A percentile compares a stretch with the other conserved stretches of the same genome.
phyloP scores from a whole-genome alignment of 2,113 vertebrate genomes.

The Clarias gariepinus region DNA sequence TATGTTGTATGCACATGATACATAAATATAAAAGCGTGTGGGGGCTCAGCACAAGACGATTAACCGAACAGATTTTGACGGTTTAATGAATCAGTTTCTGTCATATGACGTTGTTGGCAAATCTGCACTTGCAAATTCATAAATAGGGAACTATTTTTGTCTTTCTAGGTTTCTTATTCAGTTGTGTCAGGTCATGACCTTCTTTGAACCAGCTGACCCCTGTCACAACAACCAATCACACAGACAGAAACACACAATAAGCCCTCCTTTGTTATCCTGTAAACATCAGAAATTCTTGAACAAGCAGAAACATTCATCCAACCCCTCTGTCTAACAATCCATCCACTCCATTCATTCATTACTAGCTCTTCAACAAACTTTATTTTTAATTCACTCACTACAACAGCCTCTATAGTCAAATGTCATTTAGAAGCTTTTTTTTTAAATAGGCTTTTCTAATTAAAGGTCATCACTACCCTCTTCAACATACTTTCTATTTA shows the following conservation, averaged over 20 bases:
- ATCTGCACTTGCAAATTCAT: neutral
- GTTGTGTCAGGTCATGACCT: neutral
- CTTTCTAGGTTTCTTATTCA: neutral
- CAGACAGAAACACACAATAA: slow-evolving; percentile 9
- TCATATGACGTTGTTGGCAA: neutral
- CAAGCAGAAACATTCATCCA: slow-evolving; percentile 24
- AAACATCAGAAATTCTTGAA: slow-evolving; percentile 28
- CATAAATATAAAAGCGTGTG: neutral
- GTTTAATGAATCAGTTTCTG: neutral
- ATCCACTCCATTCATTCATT: slow-evolving; percentile 9
- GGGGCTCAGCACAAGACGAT: neutral
- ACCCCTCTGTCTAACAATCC: neutral
- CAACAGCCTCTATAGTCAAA: neutral
- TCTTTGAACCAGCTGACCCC: slow-evolving; percentile 18
- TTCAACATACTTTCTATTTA: neutral
- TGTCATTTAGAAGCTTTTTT: too few species aligned
- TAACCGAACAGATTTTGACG: neutral
- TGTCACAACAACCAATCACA: neutral
- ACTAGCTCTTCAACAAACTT: neutral
- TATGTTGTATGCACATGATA: neutral
- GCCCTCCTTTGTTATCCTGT: neutral
- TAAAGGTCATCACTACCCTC: neutral
- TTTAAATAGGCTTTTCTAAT: too few species aligned
- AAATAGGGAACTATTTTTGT: neutral
- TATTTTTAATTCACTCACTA: neutral